Conservation (phyloP, 2,888 invertebrate species). For the Epinotia demarniana region DNA sequence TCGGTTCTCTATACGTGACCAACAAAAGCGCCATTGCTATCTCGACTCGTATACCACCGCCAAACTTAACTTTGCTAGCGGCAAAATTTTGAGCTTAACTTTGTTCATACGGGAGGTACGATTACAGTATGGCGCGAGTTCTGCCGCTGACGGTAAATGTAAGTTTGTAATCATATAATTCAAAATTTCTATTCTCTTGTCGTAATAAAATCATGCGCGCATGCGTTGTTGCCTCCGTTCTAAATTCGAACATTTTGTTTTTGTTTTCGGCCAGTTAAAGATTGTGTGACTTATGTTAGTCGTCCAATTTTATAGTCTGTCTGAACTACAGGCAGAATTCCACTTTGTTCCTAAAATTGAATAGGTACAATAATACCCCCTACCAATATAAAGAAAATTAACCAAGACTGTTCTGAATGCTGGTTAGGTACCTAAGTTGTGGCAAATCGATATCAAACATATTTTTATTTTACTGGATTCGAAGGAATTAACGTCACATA, state of each 20-base stretch:
- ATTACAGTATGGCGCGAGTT: neutral
- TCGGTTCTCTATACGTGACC: constrained; percentile 70
- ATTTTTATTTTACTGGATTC: too few relatives aligned
- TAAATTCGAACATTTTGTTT: constrained; percentile 59
- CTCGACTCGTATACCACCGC: constrained; percentile 52
- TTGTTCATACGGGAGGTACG: neutral
- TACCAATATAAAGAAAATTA: too few relatives aligned
- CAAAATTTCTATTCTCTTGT: constrained; percentile 80
- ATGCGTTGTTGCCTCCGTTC: constrained; percentile 64
- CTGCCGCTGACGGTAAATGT: neutral
- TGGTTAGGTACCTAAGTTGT: too few relatives aligned
- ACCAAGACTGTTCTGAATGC: too few relatives aligned
- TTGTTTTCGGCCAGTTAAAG: constrained; percentile 39
- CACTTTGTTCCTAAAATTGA: neutral
- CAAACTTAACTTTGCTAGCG: constrained; percentile 34
- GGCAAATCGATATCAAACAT: too few relatives aligned
- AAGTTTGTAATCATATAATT: constrained; percentile 58
- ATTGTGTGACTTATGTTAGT: constrained; percentile 12
- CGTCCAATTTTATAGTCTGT: too few relatives aligned
- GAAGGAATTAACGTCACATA: too few relatives aligned
- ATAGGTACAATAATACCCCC: too few relatives aligned
- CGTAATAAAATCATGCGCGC: constrained; percentile 78
- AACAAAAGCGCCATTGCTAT: constrained; percentile 67
- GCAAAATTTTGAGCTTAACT: constrained; percentile 12
- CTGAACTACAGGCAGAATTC: too few relatives aligned